Base-by-base conservation (phyloP, 2,888 invertebrate species). In the Tuberolachnus salignus region DNA sequence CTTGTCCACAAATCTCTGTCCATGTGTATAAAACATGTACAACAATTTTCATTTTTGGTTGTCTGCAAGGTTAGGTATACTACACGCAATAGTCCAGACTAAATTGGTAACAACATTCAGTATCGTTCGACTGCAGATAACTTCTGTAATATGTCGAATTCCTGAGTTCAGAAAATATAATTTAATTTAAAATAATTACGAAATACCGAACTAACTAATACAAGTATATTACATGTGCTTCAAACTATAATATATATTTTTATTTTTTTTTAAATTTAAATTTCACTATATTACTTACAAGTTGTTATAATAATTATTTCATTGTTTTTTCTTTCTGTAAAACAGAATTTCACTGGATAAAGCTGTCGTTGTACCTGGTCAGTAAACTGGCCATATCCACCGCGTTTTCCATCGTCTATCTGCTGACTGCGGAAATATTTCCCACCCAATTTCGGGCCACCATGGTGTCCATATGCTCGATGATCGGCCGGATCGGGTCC, bases 341-440 rank as follows among this genome's bases (percentile, higher is more conserved):
- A 63, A 51, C 64, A 82, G 82, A 19, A 42, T 34, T 55, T 1
- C 83, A 84, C 0, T 86, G 64, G 78, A 55, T 84, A 4, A 83
- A 84, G 19, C 84, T 85, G 4, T 80, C 83, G 4, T 82, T 86
- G 53, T 86, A 85, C 23, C 83, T 86, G 81, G 80, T 85, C 19
- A 86, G 86, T 16, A 87, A 87, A 82, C 85, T 85, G 80, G 84
- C 84, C 19, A 86, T 86, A 34, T 85, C 86, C 9, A 84, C 84
- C 1, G 84, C 86, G 1, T 86, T 86, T 82, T 83, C 84, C 10
- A 83, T 85, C n/a, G 84, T 86, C 42, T 87, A 87, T 82, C 84
- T 87, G 26, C 85, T 85, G 80, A 85, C 86, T 9, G 86, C 85
- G 1, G 87, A 87, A 82, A 83, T 87, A 67, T 86, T 85, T 81